phyloP scores from a whole-genome alignment of 2,113 vertebrate genomes.

The Tauraco erythrolophus region DNA sequence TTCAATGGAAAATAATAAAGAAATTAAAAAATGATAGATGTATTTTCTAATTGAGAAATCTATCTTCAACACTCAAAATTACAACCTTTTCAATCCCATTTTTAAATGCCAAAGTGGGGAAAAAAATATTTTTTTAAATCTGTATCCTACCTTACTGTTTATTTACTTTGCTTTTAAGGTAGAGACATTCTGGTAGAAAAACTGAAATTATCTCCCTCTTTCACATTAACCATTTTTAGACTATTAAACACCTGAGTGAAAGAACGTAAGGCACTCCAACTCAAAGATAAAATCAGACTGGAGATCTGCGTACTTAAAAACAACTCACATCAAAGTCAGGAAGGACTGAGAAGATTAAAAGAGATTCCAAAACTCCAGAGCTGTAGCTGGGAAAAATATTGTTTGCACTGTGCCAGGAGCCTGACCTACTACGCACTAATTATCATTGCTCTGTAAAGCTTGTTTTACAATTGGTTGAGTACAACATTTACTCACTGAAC shows the following conservation, averaged over 20 bases:
- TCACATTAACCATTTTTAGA: neutral
- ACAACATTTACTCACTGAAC: constrained; percentile 11
- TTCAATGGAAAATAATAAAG: neutral
- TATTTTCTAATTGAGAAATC: neutral
- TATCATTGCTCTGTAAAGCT: constrained; percentile 6
- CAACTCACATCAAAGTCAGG: constrained; percentile 5
- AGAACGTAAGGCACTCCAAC: neutral
- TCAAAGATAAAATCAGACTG: neutral
- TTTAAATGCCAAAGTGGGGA: neutral
- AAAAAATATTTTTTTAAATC: neutral
- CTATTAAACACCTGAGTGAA: neutral
- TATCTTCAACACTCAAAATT: neutral
- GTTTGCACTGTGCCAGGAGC: neutral
- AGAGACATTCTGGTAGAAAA: neutral
- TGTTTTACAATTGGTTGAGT: constrained; percentile 34
- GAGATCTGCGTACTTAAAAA: neutral
- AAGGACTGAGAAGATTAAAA: constrained; percentile 26
- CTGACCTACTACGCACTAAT: neutral
- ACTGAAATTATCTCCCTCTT: neutral
- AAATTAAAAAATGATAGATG: neutral
- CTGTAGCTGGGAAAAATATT: neutral
- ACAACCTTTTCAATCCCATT: neutral
- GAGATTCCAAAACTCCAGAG: neutral
- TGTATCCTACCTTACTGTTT: neutral
- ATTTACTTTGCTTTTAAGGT: neutral